Evolutionary conservation across 2,888 invertebrate species (phyloP), one percentile per base, ranked within the genome.

Genomic region (Dicranocentrus wangi): DNA sequence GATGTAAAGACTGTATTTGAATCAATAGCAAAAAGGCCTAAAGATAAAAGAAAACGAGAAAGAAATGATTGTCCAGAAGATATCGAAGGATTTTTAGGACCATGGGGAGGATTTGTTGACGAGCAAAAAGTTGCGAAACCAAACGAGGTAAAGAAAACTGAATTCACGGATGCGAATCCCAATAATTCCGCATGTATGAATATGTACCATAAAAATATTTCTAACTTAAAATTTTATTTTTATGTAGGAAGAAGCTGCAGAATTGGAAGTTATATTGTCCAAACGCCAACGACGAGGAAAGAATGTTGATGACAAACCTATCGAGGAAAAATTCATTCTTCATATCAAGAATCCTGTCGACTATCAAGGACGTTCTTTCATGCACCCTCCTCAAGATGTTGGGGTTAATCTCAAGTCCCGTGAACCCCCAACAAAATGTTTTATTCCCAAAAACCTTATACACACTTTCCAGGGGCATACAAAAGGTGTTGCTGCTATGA

Each of bases 391-490:
- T 7, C 95, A 95, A 88, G 97, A 97, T 90, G 93, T 96, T 82
- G 96, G 95, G 21, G 94, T 96, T 43, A 97, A 96, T 89, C 90
- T 97, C 80, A 93, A 94, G 76, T 93, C 95, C 2, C 93, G 93
- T 77, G 92, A 94, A 1, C 95, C 97, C 21, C 99, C 99, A 0
- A 95, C 96, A 81, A 94, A 95, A 88, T 99, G 99, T 89, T 99
- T 98, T 90, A 90, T 99, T 75, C 99, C 99, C 3, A 99, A 99
- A 91, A 93, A 96, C 0, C 95, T 96, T 88, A 94, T 99, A 83
- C 96, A 97, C 89, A 96, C 97, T 0, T 99, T 98, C 97, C 93
- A 94, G 84, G 99, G 99, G 0, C 99, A 99, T 90, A 95, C 95
- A 23, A 99, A 99, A 89, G 98, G 98, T 61, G 93, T 99, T 87